These are phyloP conservation scores for Brachymystax lenok DNA, from an alignment of 2,797 vertebrate genomes.

Conservation along the genomic window DNA sequence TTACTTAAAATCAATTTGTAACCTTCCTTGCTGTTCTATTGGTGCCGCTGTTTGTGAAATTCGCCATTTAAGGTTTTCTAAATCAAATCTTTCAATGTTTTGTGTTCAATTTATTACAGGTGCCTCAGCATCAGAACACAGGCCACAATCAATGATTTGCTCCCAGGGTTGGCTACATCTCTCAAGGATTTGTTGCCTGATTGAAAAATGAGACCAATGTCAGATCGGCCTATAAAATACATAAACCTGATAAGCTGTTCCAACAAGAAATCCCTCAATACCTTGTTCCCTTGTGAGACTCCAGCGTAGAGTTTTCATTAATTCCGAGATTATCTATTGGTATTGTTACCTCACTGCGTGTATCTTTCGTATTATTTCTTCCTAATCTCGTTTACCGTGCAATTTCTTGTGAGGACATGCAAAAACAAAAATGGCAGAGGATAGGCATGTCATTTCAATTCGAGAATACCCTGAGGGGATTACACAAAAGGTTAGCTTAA, in stretches of 20 bases:
- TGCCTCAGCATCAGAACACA: neutral
- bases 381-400: neutral
- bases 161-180: constrained; percentile 9
- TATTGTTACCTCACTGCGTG: neutral
- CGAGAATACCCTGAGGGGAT: neutral
- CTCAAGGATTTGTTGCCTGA: constrained; percentile 6
- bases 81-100: constrained; percentile 17
- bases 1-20: constrained; percentile 28
- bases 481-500: neutral
- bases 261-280: neutral
- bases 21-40: constrained; percentile 1
- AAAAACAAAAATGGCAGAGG: neutral
- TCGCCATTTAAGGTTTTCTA: constrained; percentile 18
- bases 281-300: neutral
- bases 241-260: neutral
- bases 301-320: neutral
- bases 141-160: constrained; percentile 27
- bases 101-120: constrained; percentile 13
- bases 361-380: neutral
- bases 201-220: constrained; percentile 4
- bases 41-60: constrained; percentile 15
- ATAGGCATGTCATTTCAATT: neutral
- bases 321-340: neutral
- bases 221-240: neutral
- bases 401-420: neutral